Percentiles rank a stretch among this genome's conserved stretches.
phyloP scores from a whole-genome alignment of 1,140 invertebrate genomes.

The Apis florea region DNA sequence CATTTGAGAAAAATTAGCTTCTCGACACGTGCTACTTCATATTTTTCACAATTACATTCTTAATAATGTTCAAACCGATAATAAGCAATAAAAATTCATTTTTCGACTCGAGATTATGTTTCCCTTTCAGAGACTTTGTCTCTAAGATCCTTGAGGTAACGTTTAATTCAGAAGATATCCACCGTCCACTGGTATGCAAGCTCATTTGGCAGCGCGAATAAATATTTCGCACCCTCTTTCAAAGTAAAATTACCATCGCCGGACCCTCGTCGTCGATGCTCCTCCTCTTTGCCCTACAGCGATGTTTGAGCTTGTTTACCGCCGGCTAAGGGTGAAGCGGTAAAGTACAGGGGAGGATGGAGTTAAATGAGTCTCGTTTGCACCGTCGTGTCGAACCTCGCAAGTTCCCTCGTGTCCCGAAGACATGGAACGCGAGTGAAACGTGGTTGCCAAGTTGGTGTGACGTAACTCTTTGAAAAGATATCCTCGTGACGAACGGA shows the following conservation, averaged over 20 bases:
- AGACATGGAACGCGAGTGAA: background rate
- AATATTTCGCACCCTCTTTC: constrained; percentile 23
- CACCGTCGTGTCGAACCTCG: background rate
- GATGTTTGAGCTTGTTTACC: constrained; percentile 26
- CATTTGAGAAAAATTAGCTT: too few relatives aligned
- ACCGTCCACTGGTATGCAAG: background rate
- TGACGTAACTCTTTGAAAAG: background rate
- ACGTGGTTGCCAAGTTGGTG: background rate
- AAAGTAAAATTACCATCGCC: constrained; percentile 24
- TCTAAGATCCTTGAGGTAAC: too few relatives aligned
- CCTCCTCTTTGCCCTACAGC: background rate
- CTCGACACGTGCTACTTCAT: too few relatives aligned
- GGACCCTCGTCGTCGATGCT: background rate
- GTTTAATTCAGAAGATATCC: background rate
- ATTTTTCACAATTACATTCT: too few relatives aligned
- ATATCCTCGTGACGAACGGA: too few relatives aligned
- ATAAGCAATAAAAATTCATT: too few relatives aligned
- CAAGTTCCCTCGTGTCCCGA: background rate
- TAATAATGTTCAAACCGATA: background rate
- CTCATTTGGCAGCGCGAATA: background rate
- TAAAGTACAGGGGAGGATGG: background rate
- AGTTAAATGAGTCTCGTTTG: constrained; percentile 20
- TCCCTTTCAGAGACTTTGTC: too few relatives aligned
- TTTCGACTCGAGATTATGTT: too few relatives aligned
- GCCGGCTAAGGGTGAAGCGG: too few relatives aligned